Evolutionary conservation across 2,113 vertebrate genomes (phyloP), one percentile per base, ranked within the genome.

Genomic region (Porphyrio hochstetteri): DNA sequence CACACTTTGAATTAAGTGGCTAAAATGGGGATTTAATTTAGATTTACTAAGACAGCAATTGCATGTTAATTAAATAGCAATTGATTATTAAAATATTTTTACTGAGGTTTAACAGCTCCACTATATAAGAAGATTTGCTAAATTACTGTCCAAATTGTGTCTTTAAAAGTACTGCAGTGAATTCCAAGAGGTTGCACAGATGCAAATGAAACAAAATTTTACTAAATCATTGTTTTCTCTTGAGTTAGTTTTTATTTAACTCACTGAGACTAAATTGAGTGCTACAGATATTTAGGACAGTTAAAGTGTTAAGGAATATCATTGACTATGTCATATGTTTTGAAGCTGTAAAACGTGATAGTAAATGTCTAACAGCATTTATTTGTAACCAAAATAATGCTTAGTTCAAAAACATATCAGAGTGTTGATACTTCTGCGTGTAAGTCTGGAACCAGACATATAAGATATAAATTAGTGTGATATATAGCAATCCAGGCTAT

Each of bases 1-100:
- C 53, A 67, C 36, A 67, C 65, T 96, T 93, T 88, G 64, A 88
- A 85, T 94, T 97, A 96, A 96, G 81, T 87, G 70, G 81, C 92
- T 96, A 91, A 97, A 96, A 96, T 61, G 46, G 78, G 74, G 50
- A 94, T 96, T 96, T 96, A 94, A 97, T 94, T 97, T 92, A 87
- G 69, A 67, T 97, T 96, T 97, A 94, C 86, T 94, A 91, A 87
- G 69, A 93, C 53, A 82, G 33, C 23, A 82, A 86, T 76, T 97
- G 82, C 50, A 95, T 86, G 91, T 96, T 95, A 96, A 94, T 94
- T 96, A 95, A 95, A 95, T 82, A 95, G 35, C 68, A 94, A 96
- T 89, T 92, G 92, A 96, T 89, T 85, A 88, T 92, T 95, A 87
- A 94, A 96, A 90, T 92, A 79, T 92, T 97, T 97, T 96, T 90